Percentiles rank a stretch among this genome's conserved stretches.
These are phyloP conservation scores for Nothoprocta pentlandii DNA, from an alignment of 2,113 vertebrate genomes.

Conservation along the genomic window DNA sequence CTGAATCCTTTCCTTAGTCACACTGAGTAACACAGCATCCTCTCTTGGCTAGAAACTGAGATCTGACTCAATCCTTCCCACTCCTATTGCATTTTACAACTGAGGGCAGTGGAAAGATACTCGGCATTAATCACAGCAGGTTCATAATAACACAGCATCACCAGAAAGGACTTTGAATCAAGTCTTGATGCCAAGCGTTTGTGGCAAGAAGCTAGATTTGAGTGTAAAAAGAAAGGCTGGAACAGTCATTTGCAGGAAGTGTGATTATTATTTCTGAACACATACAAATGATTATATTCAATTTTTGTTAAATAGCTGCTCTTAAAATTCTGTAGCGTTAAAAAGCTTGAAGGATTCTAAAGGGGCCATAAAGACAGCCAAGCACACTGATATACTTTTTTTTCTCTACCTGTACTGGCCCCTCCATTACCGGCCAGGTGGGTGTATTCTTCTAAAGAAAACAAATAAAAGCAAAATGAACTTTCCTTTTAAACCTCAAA, in stretches of 20 bases:
- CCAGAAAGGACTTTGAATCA: constrained; percentile 24
- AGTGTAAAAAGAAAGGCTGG: background rate
- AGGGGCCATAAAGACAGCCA: background rate
- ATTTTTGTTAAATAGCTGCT: background rate
- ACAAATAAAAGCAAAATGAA: background rate
- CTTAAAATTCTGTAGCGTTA: background rate
- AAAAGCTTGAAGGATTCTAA: background rate
- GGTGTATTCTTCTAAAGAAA: background rate
- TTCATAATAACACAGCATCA: constrained; percentile 7
- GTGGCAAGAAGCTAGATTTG: background rate
- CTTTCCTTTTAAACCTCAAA: background rate
- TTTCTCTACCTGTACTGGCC: background rate
- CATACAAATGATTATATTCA: background rate
- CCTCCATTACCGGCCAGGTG: background rate
- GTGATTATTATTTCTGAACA: background rate
- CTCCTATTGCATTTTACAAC: background rate
- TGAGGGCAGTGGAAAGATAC: constrained; percentile 11
- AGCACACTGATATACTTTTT: background rate
- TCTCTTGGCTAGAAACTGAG: constrained; percentile 40
- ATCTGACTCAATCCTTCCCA: constrained; percentile 48
- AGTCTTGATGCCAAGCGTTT: background rate
- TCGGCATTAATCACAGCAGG: constrained; percentile 6
- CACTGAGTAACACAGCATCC: background rate
- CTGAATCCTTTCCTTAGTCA: background rate
- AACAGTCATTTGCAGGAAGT: background rate